phyloP scores from a whole-genome alignment of 2,797 vertebrate species.

The Spinus pinus region DNA sequence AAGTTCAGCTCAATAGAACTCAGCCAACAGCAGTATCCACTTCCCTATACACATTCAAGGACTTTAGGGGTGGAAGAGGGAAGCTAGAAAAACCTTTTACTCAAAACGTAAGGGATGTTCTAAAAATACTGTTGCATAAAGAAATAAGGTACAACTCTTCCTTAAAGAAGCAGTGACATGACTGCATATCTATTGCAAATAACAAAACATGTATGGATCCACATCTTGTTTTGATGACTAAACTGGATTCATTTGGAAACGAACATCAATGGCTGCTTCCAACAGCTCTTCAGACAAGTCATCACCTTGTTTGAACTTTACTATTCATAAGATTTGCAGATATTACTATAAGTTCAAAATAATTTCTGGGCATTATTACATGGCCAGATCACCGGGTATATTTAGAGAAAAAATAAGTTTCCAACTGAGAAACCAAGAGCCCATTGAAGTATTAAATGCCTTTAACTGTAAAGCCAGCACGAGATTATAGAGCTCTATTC shows the following conservation, averaged over 20 bases:
- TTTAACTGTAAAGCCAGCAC: neutral
- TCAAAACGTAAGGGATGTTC: neutral
- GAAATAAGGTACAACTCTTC: neutral
- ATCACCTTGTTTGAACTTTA: neutral
- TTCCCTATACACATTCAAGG: neutral
- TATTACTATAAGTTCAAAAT: neutral
- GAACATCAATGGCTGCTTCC: neutral
- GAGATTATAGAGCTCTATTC: neutral
- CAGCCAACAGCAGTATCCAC: neutral
- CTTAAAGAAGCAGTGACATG: neutral
- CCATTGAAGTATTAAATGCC: neutral
- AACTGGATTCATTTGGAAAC: neutral
- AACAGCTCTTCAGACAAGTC: neutral
- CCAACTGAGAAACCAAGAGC: neutral
- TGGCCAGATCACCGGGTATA: accelerated
- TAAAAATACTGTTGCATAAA: neutral
- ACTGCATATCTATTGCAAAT: neutral
- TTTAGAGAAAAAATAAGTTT: neutral
- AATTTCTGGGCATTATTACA: neutral
- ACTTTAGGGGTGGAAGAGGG: neutral
- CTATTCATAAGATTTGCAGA: neutral
- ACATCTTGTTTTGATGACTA: neutral
- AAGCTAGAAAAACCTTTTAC: neutral
- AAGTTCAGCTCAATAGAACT: neutral
- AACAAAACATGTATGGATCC: accelerated